Evolutionary conservation across 2,888 invertebrate genomes (phyloP).

Genomic region (Adelognathus sp.): DNA sequence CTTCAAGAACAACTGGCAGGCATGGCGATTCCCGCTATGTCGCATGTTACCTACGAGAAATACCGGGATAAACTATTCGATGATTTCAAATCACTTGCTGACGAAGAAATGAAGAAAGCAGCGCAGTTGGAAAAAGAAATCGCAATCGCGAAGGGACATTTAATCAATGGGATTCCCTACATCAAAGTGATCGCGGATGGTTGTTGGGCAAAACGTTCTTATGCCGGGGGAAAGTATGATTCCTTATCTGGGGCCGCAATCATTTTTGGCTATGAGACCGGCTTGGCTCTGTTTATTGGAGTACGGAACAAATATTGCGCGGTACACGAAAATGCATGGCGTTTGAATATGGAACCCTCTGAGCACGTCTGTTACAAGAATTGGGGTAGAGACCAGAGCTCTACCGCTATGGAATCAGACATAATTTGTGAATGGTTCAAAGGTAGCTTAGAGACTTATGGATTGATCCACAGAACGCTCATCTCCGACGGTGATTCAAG

Average conservation of each 20-base stretch:
- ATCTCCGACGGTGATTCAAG: slow-evolving; percentile 73
- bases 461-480: slow-evolving; percentile 44
- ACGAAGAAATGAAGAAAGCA: too few relatives aligned
- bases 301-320: slow-evolving; percentile 66
- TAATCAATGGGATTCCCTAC: too few relatives aligned
- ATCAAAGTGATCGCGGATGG: too few relatives aligned
- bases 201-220: slow-evolving; percentile 39
- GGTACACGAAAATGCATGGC: slow-evolving; percentile 7
- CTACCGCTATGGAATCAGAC: slow-evolving; percentile 64
- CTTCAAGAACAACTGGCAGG: slow-evolving; percentile 9
- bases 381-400: too few relatives aligned
- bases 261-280: slow-evolving; percentile 26
- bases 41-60: slow-evolving; percentile 9
- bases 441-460: slow-evolving; percentile 12
- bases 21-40: slow-evolving; percentile 22
- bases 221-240: slow-evolving; percentile 24
- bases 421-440: slow-evolving; percentile 13
- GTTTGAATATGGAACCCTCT: slow-evolving; percentile 18
- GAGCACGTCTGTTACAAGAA: slow-evolving; percentile 65
- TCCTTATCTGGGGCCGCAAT: slow-evolving; percentile 11
- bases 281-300: slow-evolving; percentile 60
- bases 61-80: not conserved
- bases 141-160: not conserved
- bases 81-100: not conserved
- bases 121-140: slow-evolving; percentile 2